Base-by-base conservation (phyloP, 2,797 vertebrate genomes). In the Salmo trutta region DNA sequence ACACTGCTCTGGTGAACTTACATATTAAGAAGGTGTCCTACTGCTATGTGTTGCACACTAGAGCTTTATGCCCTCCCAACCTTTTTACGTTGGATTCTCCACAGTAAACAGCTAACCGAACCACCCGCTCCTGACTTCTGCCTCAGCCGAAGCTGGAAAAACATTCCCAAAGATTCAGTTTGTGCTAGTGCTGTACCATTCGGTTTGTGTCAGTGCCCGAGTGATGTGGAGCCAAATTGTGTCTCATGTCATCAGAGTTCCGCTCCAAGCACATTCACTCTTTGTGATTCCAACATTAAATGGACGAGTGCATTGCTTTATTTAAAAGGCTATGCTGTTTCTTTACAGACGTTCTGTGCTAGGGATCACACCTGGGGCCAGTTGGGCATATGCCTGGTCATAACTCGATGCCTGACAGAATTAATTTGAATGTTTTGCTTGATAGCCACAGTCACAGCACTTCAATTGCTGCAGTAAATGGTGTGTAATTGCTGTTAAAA, bases 401-500 rank as follows among this genome's bases (percentile, higher is more conserved):
- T 47, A 47, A 47, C 41, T 47, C 41, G 2, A 47, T 10, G 41
- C 41, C 41, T 47, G 8, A 47, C 10, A 47, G 41, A 47, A 47
- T 47, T 47, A 0, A 12, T 47, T 47, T 47, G 2, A 47, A 10
- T 12, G 8, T 47, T 47, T 47, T 73, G 67, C 79, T 64, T 65
- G 80, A 56, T 75, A 74, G 64, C 68, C 33, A 72, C 68, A n/a
- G 73, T 72, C 16, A 73, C 19, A 29, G 17, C 71, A 29, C 31
- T n/a, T 59, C 8, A 29, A 56, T 56, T 36, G 8, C 15, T 73
- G 33, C 56, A 6, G 33, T 65, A 78, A 62, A 66, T 19, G 53
- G 53, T 31, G 72, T 21, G 59, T 29, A 75, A 77, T 78, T 71
- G 68, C 47, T 53, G 47, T 33, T 33, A 21, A 81, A 47, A 68